Evolutionary conservation across 2,797 vertebrate genomes (phyloP).

Genomic region (Emydoidea blandingii): DNA sequence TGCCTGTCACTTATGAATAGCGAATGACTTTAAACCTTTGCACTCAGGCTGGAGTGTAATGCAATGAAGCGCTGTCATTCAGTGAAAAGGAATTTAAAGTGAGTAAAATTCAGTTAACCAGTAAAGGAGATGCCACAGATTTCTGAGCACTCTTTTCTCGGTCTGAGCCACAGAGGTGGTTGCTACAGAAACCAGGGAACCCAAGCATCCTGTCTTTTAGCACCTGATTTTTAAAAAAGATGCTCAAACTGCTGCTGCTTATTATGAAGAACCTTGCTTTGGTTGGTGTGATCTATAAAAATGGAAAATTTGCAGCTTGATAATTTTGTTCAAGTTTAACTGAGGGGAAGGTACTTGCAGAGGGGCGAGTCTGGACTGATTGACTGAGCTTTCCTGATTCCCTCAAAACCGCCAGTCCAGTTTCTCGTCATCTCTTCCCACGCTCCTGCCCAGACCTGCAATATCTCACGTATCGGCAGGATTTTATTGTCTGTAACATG

Average conservation of each 20-base stretch:
- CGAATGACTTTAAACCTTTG: constrained; percentile 19
- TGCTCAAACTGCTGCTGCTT: neutral
- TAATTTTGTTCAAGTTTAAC: neutral
- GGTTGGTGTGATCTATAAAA: neutral
- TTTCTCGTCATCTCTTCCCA: neutral
- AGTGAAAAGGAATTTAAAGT: constrained; percentile 9
- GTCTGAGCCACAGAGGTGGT: no score
- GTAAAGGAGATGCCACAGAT: neutral
- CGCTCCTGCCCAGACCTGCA: fast-evolving
- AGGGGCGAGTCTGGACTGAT: neutral
- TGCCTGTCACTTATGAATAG: constrained; percentile 60
- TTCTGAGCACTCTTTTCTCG: neutral
- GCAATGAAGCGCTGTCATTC: constrained; percentile 37
- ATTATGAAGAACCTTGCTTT: neutral
- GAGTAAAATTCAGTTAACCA: constrained; percentile 50
- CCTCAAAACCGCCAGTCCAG: neutral
- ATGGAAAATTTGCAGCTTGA: neutral
- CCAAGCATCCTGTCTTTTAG: neutral
- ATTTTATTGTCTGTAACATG: fast-evolving
- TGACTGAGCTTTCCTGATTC: neutral
- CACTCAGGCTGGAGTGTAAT: constrained; percentile 50
- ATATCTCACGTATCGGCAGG: fast-evolving
- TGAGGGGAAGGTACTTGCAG: neutral
- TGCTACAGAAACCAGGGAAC: neutral
- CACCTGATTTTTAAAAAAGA: neutral